Base-by-base conservation (phyloP, 64 coral and sea anemone species). In the Platygyra sinensis region DNA sequence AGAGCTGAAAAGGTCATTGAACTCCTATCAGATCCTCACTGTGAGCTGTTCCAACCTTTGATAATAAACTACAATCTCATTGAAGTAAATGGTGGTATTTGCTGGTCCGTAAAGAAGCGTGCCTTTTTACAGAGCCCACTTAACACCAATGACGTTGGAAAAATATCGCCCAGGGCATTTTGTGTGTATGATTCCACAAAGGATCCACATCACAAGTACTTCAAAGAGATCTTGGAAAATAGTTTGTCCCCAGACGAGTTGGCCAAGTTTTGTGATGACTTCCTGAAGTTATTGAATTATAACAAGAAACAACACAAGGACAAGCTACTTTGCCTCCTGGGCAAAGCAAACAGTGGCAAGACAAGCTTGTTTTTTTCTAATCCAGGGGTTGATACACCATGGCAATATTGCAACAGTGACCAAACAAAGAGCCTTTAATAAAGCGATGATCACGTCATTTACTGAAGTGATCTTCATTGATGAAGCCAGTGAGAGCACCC, bases 391-490 rank as follows among this genome's bases (percentile, higher is more conserved):
- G 12, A 31, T 90, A 6, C 88, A 78, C 36, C 38, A 64, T 22
- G 14, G 42, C 14, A 72, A 72, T 31, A 80, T 90, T 32, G 39
- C 77, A 49, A 67, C 61, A 27, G 88, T 90, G 22, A 81, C 88
- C 8, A 90, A 90, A 62, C 78, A 90, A 73, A n/a, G 52, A 22
- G 61, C 76, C 20, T 90, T 90, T 31, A 72, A 80, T 17, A 90
- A 90, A 69, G 87, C 74, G 5, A 88, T 88, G 86, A 88, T 87
- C 30, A 55, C 0, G 18, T 13, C 57, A 13, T 60, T 77, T 73
- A 78, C 73, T 8, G 74, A 89, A 42, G 32, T 88, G 24, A 67
- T 88, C 5, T 39, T 62, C 30, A 19, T 77, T 10, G 73, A 88
- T 65, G 74, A 88, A 27, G 19, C 73, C 8, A 13, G 3, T 2